These are phyloP conservation scores for Teleogryllus oceanicus DNA, from an alignment of 2,888 invertebrate genomes.

Conservation along the genomic window DNA sequence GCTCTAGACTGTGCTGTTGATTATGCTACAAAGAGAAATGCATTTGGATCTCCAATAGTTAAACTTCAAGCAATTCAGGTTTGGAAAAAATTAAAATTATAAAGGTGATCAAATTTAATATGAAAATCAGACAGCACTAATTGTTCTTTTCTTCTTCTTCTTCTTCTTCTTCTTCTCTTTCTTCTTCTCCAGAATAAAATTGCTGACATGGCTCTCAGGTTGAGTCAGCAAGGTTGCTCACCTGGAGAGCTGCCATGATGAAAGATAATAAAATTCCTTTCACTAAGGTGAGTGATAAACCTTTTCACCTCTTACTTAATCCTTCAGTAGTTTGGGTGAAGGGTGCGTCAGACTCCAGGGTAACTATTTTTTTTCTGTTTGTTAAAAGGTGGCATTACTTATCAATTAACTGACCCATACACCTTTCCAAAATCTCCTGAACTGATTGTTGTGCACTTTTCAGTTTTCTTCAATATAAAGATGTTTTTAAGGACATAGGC, in stretches of 20 bases:
- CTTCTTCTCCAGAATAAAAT: conserved; percentile 66
- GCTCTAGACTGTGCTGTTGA: conserved; percentile 87
- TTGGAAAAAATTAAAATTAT: neutral
- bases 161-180: conserved; percentile 28
- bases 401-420: too few species aligned
- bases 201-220: conserved; percentile 84
- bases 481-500: too few species aligned
- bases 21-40: conserved; percentile 82
- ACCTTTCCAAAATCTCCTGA: too few species aligned
- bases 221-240: conserved; percentile 81
- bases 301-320: too few species aligned
- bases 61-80: conserved; percentile 81
- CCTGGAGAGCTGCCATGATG: conserved; percentile 87
- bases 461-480: too few species aligned
- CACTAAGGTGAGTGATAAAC: conserved; percentile 60
- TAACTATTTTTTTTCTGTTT: too few species aligned
- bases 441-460: too few species aligned
- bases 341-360: too few species aligned
- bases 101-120: too few species aligned
- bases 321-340: too few species aligned
- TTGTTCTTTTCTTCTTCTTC: neutral
- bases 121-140: too few species aligned
- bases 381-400: too few species aligned
- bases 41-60: conserved; percentile 83
- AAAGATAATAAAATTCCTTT: conserved; percentile 80